Evolutionary conservation across 1,140 invertebrate species (phyloP).

Genomic region (Euglossa dilemma): DNA sequence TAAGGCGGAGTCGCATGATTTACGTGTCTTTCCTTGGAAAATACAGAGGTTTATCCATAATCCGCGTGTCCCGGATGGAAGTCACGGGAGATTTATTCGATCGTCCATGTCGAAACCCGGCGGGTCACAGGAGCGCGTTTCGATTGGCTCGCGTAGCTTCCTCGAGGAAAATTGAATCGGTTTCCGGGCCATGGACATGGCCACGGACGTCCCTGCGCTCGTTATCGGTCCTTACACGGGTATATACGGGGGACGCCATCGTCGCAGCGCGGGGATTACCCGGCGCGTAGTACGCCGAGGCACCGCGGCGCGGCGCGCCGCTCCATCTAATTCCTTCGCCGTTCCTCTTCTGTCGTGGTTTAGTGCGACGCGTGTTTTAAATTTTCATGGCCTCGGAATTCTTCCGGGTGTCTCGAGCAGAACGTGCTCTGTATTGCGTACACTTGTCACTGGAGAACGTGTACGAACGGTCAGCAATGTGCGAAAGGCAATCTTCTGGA

Average conservation of each 20-base stretch:
- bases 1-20: too few species aligned
- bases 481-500: too few species aligned
- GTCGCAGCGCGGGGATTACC: too few species aligned
- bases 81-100: constrained; percentile 17
- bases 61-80: background rate
- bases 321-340: background rate
- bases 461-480: too few species aligned
- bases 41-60: background rate
- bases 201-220: constrained; percentile 3
- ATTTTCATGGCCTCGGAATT: background rate
- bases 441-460: too few species aligned
- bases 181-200: background rate
- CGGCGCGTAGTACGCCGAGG: too few species aligned
- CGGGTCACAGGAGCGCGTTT: constrained; percentile 3
- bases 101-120: background rate
- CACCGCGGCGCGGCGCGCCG: too few species aligned
- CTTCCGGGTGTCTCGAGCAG: too few species aligned
- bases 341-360: background rate
- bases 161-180: constrained; percentile 26
- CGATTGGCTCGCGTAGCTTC: constrained; percentile 4
- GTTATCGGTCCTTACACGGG: constrained; percentile 28
- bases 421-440: too few species aligned
- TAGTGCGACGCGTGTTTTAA: background rate
- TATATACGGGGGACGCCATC: background rate
- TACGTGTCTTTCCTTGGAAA: too few species aligned